Evolutionary conservation across 2,888 invertebrate species (phyloP).

Genomic region (Dynastes tityus): DNA sequence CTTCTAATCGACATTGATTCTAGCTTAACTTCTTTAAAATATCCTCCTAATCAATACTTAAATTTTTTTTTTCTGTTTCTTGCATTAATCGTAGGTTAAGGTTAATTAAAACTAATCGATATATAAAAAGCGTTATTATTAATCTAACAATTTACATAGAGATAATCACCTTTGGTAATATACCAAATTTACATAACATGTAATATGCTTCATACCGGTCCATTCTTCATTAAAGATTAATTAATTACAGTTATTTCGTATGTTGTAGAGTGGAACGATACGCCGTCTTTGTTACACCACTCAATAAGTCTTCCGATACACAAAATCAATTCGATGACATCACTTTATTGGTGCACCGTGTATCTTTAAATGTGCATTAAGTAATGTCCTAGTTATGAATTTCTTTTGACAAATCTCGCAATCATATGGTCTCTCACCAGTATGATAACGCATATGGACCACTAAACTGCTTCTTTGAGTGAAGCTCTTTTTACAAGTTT

Average conservation of each 20-base stretch:
- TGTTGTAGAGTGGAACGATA: no score
- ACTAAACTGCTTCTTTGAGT: conserved; percentile 72
- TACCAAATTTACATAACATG: no score
- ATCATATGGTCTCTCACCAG: conserved; percentile 72
- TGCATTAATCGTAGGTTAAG: not conserved
- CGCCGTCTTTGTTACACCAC: no score
- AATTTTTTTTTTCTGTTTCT: no score
- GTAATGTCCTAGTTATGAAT: conserved; percentile 72
- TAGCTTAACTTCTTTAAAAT: no score
- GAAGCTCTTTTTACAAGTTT: conserved; percentile 73
- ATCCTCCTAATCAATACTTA: no score
- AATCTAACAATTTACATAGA: not conserved
- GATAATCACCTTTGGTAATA: no score
- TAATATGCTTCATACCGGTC: no score
- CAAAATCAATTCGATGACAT: not conserved
- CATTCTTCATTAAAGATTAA: no score
- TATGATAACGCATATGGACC: conserved; percentile 72
- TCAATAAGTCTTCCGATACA: no score
- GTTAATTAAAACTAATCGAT: not conserved
- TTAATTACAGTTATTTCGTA: no score
- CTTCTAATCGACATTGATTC: no score
- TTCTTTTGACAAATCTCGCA: conserved; percentile 73
- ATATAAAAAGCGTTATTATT: not conserved
- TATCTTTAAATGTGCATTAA: conserved; percentile 71
- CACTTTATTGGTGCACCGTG: conserved; percentile 63